Conservation (phyloP, 2,113 vertebrate genomes). For the Brachionichthys hirsutus region DNA sequence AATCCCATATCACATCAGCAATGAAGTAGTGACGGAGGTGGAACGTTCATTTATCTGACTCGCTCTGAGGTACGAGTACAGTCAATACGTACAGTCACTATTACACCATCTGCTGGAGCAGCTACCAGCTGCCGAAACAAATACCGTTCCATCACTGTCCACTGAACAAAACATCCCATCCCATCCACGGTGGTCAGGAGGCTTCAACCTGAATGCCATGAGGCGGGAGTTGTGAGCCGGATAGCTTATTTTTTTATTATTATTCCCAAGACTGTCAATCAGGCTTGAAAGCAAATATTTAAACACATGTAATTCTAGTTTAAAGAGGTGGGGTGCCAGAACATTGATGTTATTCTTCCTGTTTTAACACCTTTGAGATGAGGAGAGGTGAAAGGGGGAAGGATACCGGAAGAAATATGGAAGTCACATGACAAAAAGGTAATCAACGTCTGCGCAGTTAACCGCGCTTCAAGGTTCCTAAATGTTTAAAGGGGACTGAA, state of each 20-base stretch:
- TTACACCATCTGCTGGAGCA: conserved; percentile 69
- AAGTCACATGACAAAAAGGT: neutral
- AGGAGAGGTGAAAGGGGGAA: neutral
- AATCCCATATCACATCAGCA: conserved; percentile 76
- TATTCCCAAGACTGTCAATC: too few relatives aligned
- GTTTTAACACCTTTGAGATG: neutral
- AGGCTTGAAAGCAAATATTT: neutral
- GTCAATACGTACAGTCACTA: conserved; percentile 70
- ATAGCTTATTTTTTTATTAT: too few relatives aligned
- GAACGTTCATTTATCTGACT: conserved; percentile 73
- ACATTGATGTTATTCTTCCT: neutral
- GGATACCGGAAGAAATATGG: neutral
- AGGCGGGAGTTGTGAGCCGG: too few relatives aligned
- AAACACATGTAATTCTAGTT: neutral
- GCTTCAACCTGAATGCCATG: too few relatives aligned
- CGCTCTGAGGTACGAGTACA: conserved; percentile 59
- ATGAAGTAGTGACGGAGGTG: conserved; percentile 67
- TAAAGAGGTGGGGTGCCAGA: too few relatives aligned
- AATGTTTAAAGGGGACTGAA: too few relatives aligned
- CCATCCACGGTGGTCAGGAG: neutral
- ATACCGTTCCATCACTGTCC: conserved; percentile 37
- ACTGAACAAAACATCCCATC: conserved; percentile 10
- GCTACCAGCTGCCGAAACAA: conserved; percentile 49
- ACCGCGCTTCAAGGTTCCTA: neutral
- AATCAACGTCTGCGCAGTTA: neutral